phyloP scores from a whole-genome alignment of 2,113 vertebrate genomes.

The Heterochromis multidens region DNA sequence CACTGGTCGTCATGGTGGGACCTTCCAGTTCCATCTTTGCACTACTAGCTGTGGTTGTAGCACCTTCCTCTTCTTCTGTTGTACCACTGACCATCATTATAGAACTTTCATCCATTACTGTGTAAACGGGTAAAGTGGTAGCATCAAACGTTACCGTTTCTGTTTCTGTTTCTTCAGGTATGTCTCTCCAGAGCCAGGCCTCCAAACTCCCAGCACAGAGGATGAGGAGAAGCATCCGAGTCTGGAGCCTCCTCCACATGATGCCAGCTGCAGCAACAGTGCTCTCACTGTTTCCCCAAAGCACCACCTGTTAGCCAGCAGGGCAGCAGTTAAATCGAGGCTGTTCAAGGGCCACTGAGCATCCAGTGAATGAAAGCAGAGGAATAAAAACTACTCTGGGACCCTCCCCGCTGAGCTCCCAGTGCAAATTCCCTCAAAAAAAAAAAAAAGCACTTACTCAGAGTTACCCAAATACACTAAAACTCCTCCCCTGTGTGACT shows the following conservation, averaged over 20 bases:
- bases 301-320: constrained; percentile 26
- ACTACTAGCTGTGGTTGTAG: not conserved
- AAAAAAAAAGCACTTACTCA: constrained; percentile 14
- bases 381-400: constrained; percentile 23
- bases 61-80: not conserved
- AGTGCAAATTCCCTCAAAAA: not conserved
- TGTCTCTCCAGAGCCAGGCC: constrained; percentile 47
- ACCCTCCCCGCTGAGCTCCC: constrained; percentile 30
- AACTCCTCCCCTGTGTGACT: constrained; percentile 46
- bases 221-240: constrained; percentile 41
- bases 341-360: constrained; percentile 30
- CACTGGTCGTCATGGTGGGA: not conserved
- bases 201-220: constrained; percentile 31
- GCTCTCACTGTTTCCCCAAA: constrained; percentile 7
- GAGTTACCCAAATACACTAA: constrained; percentile 14
- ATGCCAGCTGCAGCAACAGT: not conserved
- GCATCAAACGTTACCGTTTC: not conserved
- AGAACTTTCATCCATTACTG: not conserved
- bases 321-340: constrained; percentile 11
- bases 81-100: not conserved
- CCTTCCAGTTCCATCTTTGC: not conserved
- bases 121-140: not conserved
- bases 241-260: constrained; percentile 38
- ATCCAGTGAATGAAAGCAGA: constrained; percentile 22
- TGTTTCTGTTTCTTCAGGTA: not conserved